A percentile compares a stretch with the other conserved stretches of the same genome.
Conservation (phyloP, 2,113 vertebrate genomes). For the Nycticryphes semicollaris region DNA sequence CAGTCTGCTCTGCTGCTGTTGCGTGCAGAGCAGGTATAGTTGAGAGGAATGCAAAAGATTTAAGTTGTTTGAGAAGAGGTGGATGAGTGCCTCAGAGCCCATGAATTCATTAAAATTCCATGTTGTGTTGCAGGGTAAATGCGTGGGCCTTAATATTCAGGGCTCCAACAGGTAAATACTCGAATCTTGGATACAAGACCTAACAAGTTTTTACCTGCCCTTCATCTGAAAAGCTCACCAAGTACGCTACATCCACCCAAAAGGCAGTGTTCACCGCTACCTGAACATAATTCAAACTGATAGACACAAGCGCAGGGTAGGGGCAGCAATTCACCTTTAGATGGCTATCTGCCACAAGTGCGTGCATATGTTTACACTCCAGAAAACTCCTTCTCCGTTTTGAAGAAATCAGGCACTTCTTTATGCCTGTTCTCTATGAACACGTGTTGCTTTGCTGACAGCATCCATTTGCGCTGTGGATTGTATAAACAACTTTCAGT, state of each 20-base stretch:
- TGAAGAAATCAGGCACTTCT: slow-evolving; percentile 12
- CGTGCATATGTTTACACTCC: background rate
- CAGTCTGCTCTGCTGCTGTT: background rate
- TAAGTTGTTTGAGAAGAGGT: slow-evolving; percentile 10
- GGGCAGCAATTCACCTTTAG: background rate
- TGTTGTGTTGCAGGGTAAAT: slow-evolving; percentile 27
- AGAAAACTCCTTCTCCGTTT: background rate
- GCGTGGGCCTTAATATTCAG: slow-evolving; percentile 56
- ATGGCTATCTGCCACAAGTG: background rate
- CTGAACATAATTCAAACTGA: slow-evolving; percentile 26
- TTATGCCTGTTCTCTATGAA: background rate
- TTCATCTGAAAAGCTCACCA: slow-evolving; percentile 28
- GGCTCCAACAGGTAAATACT: slow-evolving; percentile 70
- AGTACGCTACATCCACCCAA: slow-evolving; percentile 43
- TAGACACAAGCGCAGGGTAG: background rate
- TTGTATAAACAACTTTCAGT: background rate
- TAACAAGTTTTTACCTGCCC: slow-evolving; percentile 70
- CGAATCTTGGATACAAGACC: slow-evolving; percentile 35
- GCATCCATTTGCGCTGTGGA: background rate
- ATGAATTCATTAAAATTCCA: slow-evolving; percentile 62
- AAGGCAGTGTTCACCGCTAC: background rate
- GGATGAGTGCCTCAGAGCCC: slow-evolving; percentile 24
- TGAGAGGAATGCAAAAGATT: slow-evolving; percentile 16
- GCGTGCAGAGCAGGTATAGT: background rate
- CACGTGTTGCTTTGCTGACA: background rate